These are phyloP conservation scores for Parauchenoglanis ngamensis DNA, from an alignment of 2,797 vertebrate genomes.

Conservation along the genomic window DNA sequence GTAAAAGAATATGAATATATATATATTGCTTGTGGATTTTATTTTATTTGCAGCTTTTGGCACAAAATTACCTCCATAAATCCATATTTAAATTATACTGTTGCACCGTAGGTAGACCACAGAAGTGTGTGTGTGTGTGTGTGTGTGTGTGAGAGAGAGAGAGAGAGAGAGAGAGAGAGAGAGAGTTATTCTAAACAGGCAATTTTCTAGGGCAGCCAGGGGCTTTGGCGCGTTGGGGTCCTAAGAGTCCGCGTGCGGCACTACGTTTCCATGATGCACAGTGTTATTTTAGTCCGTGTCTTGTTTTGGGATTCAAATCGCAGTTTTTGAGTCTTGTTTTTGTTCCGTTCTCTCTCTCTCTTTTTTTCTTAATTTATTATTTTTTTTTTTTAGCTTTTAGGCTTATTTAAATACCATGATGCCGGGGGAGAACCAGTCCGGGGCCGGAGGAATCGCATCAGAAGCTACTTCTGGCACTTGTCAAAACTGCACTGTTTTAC, in stretches of 20 bases:
- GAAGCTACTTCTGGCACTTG: conserved; percentile 78
- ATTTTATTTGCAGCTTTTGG: neutral
- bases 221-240: conserved; percentile 66
- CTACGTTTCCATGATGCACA: conserved; percentile 61
- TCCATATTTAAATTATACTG: neutral
- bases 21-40: neutral
- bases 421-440: conserved; percentile 87
- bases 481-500: conserved; percentile 81
- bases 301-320: neutral
- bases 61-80: no score
- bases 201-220: conserved; percentile 38
- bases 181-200: conserved; percentile 34
- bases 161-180: neutral
- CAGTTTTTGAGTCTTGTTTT: neutral
- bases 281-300: conserved; percentile 1
- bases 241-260: conserved; percentile 70
- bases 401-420: conserved; percentile 80
- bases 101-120: neutral
- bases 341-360: neutral
- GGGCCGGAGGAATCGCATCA: conserved; percentile 74
- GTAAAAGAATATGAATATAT: neutral
- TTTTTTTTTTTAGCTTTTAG: neutral
- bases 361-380: neutral
- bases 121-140: neutral
- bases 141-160: neutral